Conservation (phyloP, 1,140 invertebrate genomes). For the Dryas iulia region DNA sequence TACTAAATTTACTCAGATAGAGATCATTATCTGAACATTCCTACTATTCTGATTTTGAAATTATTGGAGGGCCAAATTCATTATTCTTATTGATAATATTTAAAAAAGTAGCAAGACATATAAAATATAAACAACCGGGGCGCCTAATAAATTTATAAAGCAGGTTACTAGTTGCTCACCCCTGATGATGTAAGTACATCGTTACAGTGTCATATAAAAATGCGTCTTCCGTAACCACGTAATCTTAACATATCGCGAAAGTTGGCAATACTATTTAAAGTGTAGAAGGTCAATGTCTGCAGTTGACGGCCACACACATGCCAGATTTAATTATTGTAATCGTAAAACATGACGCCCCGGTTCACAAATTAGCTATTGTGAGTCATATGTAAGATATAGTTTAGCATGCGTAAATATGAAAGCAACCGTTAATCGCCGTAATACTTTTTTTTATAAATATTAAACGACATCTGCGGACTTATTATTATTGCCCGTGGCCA, state of each 20-base stretch:
- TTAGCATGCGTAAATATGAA: not conserved
- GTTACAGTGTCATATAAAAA: not conserved
- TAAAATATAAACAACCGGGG: too few relatives aligned
- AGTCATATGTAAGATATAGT: conserved; percentile 7
- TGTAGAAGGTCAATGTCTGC: conserved; percentile 33
- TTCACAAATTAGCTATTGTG: conserved; percentile 22
- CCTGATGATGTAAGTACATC: too few relatives aligned
- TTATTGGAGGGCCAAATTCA: too few relatives aligned
- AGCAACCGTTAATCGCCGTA: not conserved
- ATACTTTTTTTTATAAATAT: not conserved
- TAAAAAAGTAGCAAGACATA: too few relatives aligned
- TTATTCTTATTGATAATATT: too few relatives aligned
- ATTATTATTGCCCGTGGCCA: too few relatives aligned
- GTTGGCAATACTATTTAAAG: conserved; percentile 23
- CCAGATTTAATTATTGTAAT: conserved; percentile 11
- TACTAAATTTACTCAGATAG: too few relatives aligned
- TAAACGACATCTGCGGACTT: too few relatives aligned
- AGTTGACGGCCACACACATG: conserved; percentile 24
- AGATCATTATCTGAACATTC: too few relatives aligned
- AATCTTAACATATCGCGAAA: conserved; percentile 11
- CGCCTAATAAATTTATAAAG: too few relatives aligned
- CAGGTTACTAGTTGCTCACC: too few relatives aligned
- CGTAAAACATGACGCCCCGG: conserved; percentile 25
- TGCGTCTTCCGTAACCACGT: not conserved
- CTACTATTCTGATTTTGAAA: too few relatives aligned